A percentile compares a stretch with the other conserved stretches of the same genome.
Evolutionary conservation across 2,797 vertebrate species (phyloP).

Genomic region (Hemibagrus guttatus): DNA sequence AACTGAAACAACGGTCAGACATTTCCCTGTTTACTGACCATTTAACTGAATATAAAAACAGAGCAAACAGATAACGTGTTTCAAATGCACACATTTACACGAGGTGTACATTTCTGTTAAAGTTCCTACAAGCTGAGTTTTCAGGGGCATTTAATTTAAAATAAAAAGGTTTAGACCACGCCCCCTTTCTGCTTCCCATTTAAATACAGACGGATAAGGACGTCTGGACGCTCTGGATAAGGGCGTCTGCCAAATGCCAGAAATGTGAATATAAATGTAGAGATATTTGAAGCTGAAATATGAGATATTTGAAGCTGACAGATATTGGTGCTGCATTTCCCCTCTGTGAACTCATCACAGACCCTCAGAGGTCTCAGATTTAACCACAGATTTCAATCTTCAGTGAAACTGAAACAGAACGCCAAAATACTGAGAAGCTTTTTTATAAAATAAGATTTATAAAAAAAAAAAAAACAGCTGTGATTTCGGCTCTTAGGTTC

Average conservation of each 20-base stretch:
- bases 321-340: background rate
- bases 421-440: background rate
- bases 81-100: background rate
- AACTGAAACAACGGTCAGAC: background rate
- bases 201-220: background rate
- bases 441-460: no score
- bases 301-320: no score
- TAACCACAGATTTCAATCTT: constrained; percentile 3
- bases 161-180: background rate
- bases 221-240: no score
- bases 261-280: no score
- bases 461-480: background rate
- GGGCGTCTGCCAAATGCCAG: no score
- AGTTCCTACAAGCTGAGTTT: background rate
- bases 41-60: background rate
- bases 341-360: no score
- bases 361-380: background rate
- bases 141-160: background rate
- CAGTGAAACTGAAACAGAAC: background rate
- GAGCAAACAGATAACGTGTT: background rate
- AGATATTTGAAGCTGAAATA: background rate
- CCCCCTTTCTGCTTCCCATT: background rate
- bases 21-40: background rate
- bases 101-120: background rate
- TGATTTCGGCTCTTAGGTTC: background rate